Conservation (phyloP, 2,888 invertebrate species). For the Hofmannophila pseudospretella region DNA sequence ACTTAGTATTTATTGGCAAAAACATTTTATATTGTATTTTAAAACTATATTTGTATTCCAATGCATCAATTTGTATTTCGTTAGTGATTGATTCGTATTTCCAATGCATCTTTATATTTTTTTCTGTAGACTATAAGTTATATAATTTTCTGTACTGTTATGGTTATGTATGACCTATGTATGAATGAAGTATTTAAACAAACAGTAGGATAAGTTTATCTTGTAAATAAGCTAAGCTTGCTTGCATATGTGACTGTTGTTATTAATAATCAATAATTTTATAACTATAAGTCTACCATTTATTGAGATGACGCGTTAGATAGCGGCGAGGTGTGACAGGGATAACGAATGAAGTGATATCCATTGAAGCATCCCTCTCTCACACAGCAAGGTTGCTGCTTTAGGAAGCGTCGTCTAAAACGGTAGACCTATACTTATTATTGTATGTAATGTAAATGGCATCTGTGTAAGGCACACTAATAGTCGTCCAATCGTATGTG, state of each 20-base stretch:
- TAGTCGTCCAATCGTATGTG: conserved; percentile 55
- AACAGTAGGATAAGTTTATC: conserved; percentile 41
- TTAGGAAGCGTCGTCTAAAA: no score
- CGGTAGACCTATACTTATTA: no score
- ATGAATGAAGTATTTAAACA: conserved; percentile 19
- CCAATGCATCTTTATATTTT: conserved; percentile 41
- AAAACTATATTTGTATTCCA: conserved; percentile 29
- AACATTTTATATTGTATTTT: conserved; percentile 43
- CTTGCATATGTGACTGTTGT: conserved; percentile 75
- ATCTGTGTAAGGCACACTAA: conserved; percentile 65
- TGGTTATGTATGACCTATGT: conserved; percentile 25
- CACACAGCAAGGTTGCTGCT: no score
- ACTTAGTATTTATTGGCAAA: conserved; percentile 71
- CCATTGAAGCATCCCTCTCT: no score
- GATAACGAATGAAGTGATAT: no score
- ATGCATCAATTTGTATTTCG: conserved; percentile 25
- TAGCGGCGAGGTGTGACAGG: no score
- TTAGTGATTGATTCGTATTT: conserved; percentile 23
- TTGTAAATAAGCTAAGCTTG: conserved; percentile 73
- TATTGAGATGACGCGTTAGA: no score
- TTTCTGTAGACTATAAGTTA: conserved; percentile 16
- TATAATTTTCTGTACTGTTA: conserved; percentile 16
- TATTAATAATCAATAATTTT: conserved; percentile 46
- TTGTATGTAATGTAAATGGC: conserved; percentile 51
- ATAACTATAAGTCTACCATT: no score